A percentile compares a stretch with the other conserved stretches of the same genome.
Conservation (phyloP, 2,113 vertebrate species). For the Mobula birostris region DNA sequence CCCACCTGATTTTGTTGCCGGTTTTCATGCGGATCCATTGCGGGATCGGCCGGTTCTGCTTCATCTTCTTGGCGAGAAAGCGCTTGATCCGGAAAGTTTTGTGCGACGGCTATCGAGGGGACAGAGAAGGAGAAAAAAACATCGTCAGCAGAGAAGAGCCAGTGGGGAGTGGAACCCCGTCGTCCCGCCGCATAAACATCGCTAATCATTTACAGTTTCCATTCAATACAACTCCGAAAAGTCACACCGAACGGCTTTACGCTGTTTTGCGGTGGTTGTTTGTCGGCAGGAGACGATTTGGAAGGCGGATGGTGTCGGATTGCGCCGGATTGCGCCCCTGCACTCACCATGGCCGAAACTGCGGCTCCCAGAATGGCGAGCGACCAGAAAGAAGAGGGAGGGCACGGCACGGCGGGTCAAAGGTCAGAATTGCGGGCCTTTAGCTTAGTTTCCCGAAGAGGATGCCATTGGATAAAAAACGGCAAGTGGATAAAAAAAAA, state of each 20-base stretch:
- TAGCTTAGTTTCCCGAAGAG: not conserved
- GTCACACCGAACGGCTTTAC: no score
- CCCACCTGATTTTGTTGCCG: conserved; percentile 94
- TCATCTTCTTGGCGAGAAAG: conserved; percentile 96
- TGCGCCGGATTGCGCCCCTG: not conserved
- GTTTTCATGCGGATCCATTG: conserved; percentile 99
- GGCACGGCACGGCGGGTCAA: not conserved
- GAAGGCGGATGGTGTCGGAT: not conserved
- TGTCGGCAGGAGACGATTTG: no score
- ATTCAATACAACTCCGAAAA: not conserved
- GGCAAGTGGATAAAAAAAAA: no score
- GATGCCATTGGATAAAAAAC: not conserved
- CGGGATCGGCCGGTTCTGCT: conserved; percentile 93
- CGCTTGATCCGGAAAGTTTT: conserved; percentile 97
- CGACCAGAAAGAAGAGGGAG: not conserved
- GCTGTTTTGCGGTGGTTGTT: no score
- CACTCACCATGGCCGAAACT: conserved; percentile 2
- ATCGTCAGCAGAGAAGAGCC: no score
- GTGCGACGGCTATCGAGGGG: conserved; percentile 78
- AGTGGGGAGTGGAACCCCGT: no score
- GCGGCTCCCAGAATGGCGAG: not conserved
- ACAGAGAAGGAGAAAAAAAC: no score
- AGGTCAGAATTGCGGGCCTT: not conserved
- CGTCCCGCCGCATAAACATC: no score
- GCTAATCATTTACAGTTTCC: no score